Evolutionary conservation across 1,140 invertebrate genomes (phyloP).

Genomic region (Tigriopus japonicus): DNA sequence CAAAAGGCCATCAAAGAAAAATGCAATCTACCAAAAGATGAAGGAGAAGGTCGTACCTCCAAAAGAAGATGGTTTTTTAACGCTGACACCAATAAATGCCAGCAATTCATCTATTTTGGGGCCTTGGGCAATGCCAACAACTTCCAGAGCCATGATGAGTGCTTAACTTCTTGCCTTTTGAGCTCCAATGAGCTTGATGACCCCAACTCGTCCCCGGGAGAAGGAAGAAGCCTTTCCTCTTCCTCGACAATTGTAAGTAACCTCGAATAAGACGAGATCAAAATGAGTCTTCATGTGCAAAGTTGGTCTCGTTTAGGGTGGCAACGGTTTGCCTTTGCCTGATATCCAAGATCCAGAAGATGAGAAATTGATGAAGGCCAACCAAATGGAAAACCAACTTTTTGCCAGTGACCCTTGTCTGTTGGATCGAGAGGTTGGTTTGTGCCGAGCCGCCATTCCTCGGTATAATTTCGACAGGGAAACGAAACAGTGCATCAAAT

Average conservation of each 20-base stretch:
- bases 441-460: conserved; percentile 23
- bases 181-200: not conserved
- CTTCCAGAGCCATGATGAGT: conserved; percentile 54
- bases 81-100: not conserved
- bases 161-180: conserved; percentile 53
- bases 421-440: conserved; percentile 4
- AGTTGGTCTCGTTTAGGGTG: not conserved
- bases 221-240: not conserved
- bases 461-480: conserved; percentile 37
- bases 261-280: not conserved
- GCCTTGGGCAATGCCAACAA: conserved; percentile 7
- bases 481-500: conserved; percentile 45
- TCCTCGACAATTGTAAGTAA: not conserved
- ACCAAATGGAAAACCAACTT: not conserved
- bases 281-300: not conserved
- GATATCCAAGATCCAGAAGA: no score
- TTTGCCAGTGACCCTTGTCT: conserved; percentile 3
- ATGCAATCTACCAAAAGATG: not conserved
- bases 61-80: conserved; percentile 32
- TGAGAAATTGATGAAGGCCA: no score
- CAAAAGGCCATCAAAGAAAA: not conserved
- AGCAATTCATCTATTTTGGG: conserved; percentile 5
- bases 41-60: conserved; percentile 23
- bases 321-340: no score
- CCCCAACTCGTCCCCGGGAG: no score